Conservation (phyloP, 2,888 invertebrate genomes). For the Philopedon plagiatum region DNA sequence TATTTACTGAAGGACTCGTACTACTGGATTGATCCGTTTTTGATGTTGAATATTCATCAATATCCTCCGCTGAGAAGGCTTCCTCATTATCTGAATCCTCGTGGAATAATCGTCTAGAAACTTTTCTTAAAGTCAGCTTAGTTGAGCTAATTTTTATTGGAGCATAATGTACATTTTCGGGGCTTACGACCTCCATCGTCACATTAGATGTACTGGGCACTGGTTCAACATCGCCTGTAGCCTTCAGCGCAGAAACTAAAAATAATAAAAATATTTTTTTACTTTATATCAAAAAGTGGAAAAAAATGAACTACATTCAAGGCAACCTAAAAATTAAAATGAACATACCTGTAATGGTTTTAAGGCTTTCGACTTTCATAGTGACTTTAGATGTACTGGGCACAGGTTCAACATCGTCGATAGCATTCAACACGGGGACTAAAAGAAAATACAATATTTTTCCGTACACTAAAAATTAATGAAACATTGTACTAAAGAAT, state of each 20-base stretch:
- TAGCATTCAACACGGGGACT: not conserved
- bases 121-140: constrained; percentile 9
- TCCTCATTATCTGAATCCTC: constrained; percentile 3
- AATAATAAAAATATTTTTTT: not conserved
- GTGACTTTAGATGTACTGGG: not conserved
- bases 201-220: not conserved
- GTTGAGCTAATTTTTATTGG: constrained; percentile 1
- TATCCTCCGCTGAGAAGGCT: not conserved
- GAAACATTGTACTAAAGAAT: not conserved
- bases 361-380: not conserved
- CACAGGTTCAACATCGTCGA: no score
- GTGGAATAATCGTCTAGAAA: not conserved
- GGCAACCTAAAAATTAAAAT: not conserved
- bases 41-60: constrained; percentile 10
- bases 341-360: not conserved
- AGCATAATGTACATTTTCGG: not conserved
- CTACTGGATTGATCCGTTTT: not conserved
- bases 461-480: not conserved
- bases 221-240: not conserved
- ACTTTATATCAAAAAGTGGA: no score
- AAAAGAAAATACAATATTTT: not conserved
- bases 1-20: not conserved
- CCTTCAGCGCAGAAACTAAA: not conserved
- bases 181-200: not conserved
- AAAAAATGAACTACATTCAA: no score